Percentiles rank a stretch among this genome's conserved stretches.
phyloP scores from a whole-genome alignment of 2,888 invertebrate genomes.

The Fragum whitleyi region DNA sequence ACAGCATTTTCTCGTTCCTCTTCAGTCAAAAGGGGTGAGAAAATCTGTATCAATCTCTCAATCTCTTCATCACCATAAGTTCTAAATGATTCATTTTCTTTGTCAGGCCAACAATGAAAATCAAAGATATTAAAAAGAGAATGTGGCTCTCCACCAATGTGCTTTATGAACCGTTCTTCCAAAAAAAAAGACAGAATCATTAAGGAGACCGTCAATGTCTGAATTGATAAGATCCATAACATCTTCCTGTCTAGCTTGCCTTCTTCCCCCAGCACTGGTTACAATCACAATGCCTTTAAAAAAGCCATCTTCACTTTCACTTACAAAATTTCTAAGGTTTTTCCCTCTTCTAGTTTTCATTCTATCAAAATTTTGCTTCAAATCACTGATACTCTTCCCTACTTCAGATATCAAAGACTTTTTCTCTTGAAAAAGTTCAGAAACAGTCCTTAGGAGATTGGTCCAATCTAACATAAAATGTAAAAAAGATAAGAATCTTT shows the following conservation, averaged over 20 bases:
- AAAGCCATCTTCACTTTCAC: constrained; percentile 13
- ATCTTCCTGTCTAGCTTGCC: not conserved
- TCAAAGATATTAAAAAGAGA: constrained; percentile 13
- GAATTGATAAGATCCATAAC: not conserved
- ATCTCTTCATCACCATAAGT: constrained; percentile 15
- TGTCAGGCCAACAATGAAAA: constrained; percentile 16
- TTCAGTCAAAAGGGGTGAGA: not conserved
- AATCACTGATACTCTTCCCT: too few species aligned
- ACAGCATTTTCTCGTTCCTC: constrained; percentile 9
- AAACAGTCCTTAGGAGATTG: constrained; percentile 5
- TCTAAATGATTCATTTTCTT: not conserved
- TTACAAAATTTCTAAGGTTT: constrained; percentile 7
- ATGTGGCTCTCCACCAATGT: constrained; percentile 19
- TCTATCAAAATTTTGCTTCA: constrained; percentile 10
- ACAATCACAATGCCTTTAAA: constrained; percentile 2
- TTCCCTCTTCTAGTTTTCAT: constrained; percentile 41
- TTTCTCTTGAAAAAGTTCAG: constrained; percentile 30
- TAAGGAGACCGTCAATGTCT: constrained; percentile 15
- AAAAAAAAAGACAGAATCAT: not conserved
- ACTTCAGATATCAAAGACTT: constrained; percentile 23
- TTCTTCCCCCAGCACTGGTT: not conserved
- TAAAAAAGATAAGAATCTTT: constrained; percentile 29
- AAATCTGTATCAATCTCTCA: not conserved
- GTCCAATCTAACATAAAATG: constrained; percentile 36
- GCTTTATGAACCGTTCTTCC: constrained; percentile 17